Percentiles rank a stretch among this genome's conserved stretches.
These are phyloP conservation scores for Cyprichromis sp. DNA, from an alignment of 2,113 vertebrate genomes.

Conservation along the genomic window DNA sequence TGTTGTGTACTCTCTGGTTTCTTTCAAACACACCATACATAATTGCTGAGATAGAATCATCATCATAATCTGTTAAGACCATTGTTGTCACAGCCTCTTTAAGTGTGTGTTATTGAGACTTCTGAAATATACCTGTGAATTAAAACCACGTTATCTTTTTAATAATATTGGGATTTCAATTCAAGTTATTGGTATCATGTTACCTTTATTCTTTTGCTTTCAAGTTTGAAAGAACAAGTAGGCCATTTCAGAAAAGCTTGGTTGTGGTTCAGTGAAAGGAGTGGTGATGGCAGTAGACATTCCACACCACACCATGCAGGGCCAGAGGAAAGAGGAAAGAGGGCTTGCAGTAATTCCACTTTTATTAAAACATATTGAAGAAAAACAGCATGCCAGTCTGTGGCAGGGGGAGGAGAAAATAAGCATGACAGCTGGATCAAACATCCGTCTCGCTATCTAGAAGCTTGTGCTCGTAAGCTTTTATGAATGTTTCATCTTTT, in stretches of 20 bases:
- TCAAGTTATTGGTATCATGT: neutral
- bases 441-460: neutral
- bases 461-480: slow-evolving; percentile 13
- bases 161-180: neutral
- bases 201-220: neutral
- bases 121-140: neutral
- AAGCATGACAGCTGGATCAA: slow-evolving; percentile 32
- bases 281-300: slow-evolving; percentile 55
- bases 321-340: neutral
- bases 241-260: neutral
- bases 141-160: neutral
- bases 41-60: neutral
- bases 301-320: slow-evolving; percentile 47
- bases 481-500: slow-evolving; percentile 4
- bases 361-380: slow-evolving; percentile 75
- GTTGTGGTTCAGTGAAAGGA: neutral
- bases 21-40: neutral
- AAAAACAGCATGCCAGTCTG: slow-evolving; percentile 48
- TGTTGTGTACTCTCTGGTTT: neutral
- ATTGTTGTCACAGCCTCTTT: neutral
- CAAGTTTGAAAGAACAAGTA: neutral
- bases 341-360: slow-evolving; percentile 65
- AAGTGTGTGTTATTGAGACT: neutral
- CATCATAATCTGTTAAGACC: neutral
- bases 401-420: slow-evolving; percentile 32